These are phyloP conservation scores for Taurulus bubalis DNA, from an alignment of 2,113 vertebrate genomes.

Conservation along the genomic window DNA sequence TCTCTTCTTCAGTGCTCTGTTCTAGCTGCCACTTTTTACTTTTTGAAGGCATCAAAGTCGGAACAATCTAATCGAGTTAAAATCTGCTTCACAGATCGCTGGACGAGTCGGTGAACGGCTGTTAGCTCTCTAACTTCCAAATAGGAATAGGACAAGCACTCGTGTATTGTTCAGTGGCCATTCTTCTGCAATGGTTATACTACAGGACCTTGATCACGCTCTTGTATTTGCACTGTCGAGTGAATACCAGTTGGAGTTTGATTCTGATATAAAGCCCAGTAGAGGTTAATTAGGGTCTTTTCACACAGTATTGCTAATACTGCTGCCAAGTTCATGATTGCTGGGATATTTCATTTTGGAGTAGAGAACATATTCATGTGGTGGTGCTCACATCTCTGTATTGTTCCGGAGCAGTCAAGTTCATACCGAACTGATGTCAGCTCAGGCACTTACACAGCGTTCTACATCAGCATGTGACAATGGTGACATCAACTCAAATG, in stretches of 20 bases:
- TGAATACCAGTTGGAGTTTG: constrained; percentile 4
- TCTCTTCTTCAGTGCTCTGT: neutral
- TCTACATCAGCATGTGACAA: neutral
- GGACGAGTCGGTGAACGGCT: constrained; percentile 3
- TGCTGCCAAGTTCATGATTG: constrained; percentile 47
- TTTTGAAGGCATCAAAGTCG: constrained; percentile 30
- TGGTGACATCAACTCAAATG: neutral
- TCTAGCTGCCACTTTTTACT: constrained; percentile 22
- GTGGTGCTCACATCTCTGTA: constrained; percentile 1
- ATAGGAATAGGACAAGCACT: constrained; percentile 3
- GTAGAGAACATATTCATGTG: constrained; percentile 13
- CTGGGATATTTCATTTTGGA: constrained; percentile 30
- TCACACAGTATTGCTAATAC: constrained; percentile 39
- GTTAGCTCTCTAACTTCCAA: constrained; percentile 21
- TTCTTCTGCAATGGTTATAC: constrained; percentile 26
- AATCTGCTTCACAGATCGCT: constrained; percentile 48
- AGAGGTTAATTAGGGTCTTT: constrained; percentile 52
- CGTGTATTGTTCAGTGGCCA: constrained; percentile 27
- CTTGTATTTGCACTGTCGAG: constrained; percentile 4
- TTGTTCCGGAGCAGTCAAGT: neutral
- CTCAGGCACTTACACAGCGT: neutral
- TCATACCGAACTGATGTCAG: neutral
- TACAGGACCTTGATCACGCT: constrained; percentile 4
- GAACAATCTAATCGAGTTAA: constrained; percentile 49
- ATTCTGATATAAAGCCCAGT: constrained; percentile 30